Base-by-base conservation (phyloP, 2,113 vertebrate genomes). In the Clinocottus analis region DNA sequence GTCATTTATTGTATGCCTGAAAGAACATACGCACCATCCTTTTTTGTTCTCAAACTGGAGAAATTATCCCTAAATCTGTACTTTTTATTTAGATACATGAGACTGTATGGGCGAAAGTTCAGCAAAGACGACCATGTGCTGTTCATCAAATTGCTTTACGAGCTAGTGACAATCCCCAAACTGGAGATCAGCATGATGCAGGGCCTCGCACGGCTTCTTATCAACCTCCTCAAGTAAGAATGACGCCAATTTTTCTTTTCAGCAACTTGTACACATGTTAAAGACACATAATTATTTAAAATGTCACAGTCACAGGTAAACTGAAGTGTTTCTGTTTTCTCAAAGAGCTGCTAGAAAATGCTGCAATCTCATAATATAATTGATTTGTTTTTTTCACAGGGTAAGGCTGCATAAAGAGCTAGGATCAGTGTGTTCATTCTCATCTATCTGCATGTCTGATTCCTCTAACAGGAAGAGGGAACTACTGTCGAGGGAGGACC, bases 141-240 rank as follows among this genome's bases (percentile, higher is more conserved):
- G 81, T 99, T 99, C 79, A 95, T 99, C 93, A 99, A 98, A 85
- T 89, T 99, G 80, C 87, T 99, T 37, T 99, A 98, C 0, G 97
- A 99, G 93, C 94, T 99, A 94, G 96, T 99, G 88, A 97, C 96
- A 5, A 96, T 99, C 88, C 96, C 97, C 47, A 96, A 94, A 86
- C 94, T 99, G 92, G 98, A 99, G 93, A 97, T 98, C 94, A 99
- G 97, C 92, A 98, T 99, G 97, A 98, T 99, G 97, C 98, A 98
- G 89, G 96, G 97, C 74, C 97, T 99, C 88, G 96, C 97, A 63
- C 97, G 97, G 62, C 96, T 99, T 76, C 95, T 99, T 85, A 97
- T 98, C 92, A 99, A 95, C 90, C 94, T 99, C 75, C 94, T 99
- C 64, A 99, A 99, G 98, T 99, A 96, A 96, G 97, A 94, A 60